Conservation (phyloP, 2,797 vertebrate genomes). For the Pseudotriccus pelzelni region DNA sequence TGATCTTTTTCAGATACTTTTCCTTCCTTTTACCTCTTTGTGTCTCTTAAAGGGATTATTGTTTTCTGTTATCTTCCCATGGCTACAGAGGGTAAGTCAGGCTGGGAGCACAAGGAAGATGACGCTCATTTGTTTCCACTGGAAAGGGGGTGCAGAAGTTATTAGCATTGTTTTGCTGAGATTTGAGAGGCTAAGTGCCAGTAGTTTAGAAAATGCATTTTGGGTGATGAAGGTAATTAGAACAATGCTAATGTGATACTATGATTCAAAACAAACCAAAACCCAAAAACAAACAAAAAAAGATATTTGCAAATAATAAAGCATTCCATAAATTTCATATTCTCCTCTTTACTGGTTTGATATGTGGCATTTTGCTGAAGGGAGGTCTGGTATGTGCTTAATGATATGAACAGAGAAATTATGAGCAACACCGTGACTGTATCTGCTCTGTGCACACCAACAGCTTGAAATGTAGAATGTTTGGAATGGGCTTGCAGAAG, state of each 20-base stretch:
- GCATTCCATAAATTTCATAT: neutral
- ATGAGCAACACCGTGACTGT: neutral
- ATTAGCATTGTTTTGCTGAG: neutral
- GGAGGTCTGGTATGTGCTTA: neutral
- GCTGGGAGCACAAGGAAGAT: neutral
- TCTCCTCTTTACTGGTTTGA: neutral
- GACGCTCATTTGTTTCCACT: neutral
- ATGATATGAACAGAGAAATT: neutral
- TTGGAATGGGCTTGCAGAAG: neutral
- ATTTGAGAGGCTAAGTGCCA: neutral
- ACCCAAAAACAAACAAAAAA: neutral
- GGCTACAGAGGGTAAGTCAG: neutral
- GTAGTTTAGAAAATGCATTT: neutral
- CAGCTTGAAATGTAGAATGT: neutral
- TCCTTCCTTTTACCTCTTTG: neutral
- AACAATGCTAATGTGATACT: neutral
- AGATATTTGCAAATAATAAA: neutral
- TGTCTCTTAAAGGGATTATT: neutral
- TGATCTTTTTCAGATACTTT: neutral
- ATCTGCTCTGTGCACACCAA: neutral
- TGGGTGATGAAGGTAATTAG: neutral
- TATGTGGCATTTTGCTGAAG: neutral
- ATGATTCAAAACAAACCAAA: neutral
- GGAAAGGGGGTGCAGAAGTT: neutral
- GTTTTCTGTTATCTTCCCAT: neutral